Evolutionary conservation across 1,140 invertebrate genomes (phyloP).

Genomic region (Monomorium pharaonis): DNA sequence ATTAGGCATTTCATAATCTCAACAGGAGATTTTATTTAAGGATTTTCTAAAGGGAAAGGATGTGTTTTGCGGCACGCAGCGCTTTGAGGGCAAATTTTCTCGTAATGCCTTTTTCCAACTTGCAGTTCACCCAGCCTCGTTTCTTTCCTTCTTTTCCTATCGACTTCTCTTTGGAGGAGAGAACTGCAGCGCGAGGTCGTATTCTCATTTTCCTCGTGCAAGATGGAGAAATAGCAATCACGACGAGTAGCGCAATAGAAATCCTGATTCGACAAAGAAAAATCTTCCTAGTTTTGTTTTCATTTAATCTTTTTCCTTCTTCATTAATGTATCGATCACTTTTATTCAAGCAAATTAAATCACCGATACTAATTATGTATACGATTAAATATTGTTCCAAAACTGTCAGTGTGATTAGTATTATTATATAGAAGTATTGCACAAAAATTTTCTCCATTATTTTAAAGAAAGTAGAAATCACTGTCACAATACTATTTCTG

Average conservation of each 20-base stretch:
- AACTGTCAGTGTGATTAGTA: background rate
- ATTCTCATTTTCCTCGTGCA: conserved; percentile 63
- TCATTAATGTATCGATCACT: conserved; percentile 25
- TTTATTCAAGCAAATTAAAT: background rate
- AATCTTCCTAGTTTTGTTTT: background rate
- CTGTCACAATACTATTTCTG: background rate
- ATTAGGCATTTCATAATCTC: background rate
- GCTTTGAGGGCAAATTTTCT: conserved; percentile 28
- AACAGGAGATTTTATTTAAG: conserved; percentile 6
- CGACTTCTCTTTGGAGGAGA: conserved; percentile 37
- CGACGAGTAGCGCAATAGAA: conserved; percentile 59
- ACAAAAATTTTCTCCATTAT: background rate
- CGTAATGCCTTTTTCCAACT: conserved; percentile 42
- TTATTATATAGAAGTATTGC: background rate
- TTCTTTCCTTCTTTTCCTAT: conserved; percentile 9
- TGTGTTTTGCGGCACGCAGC: conserved; percentile 12
- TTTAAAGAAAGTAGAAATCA: background rate
- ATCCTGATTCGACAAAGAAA: conserved; percentile 20
- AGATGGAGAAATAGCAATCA: conserved; percentile 69
- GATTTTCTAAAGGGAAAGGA: background rate
- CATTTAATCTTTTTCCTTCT: background rate
- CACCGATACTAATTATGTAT: background rate
- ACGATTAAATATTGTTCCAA: background rate
- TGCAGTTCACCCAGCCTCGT: background rate
- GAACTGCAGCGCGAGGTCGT: conserved; percentile 7